These are phyloP conservation scores for Gambusia affinis DNA, from an alignment of 2,113 vertebrate genomes.

Conservation along the genomic window DNA sequence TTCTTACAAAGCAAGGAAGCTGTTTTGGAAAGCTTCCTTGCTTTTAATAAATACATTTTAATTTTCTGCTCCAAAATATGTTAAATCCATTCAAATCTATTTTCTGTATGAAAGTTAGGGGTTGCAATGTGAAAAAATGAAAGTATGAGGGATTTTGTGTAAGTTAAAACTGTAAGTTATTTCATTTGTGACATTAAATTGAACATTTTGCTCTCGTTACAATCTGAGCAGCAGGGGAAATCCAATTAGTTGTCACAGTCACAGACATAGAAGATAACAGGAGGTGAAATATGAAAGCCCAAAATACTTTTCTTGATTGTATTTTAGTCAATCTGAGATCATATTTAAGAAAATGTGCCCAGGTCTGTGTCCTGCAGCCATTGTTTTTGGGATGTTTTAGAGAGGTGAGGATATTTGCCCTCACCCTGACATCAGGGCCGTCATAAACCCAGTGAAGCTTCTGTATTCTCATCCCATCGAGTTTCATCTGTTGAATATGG, in stretches of 20 bases:
- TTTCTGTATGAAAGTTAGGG: no score
- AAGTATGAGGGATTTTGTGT: background rate
- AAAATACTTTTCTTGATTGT: background rate
- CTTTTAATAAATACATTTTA: no score
- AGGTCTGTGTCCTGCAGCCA: slow-evolving; percentile 45
- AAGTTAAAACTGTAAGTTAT: background rate
- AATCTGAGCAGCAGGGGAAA: background rate
- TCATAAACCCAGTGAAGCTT: slow-evolving; percentile 46
- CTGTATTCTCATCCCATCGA: slow-evolving; percentile 60
- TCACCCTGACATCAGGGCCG: slow-evolving; percentile 48
- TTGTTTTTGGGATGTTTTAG: slow-evolving; percentile 28
- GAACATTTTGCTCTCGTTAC: background rate
- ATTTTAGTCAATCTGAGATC: background rate
- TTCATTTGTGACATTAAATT: background rate
- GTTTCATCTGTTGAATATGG: slow-evolving; percentile 72
- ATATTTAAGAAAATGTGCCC: slow-evolving; percentile 11
- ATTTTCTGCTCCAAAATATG: no score
- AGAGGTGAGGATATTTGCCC: slow-evolving; percentile 20
- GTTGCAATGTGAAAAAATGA: background rate
- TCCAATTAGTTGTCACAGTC: background rate
- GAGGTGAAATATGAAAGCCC: background rate
- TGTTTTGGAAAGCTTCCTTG: no score
- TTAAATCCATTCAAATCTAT: no score
- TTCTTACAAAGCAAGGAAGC: no score
- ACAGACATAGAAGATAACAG: background rate